A percentile compares a stretch with the other conserved stretches of the same genome.
Evolutionary conservation across 2,888 invertebrate genomes (phyloP).

Genomic region (Trissoscelio sp.): DNA sequence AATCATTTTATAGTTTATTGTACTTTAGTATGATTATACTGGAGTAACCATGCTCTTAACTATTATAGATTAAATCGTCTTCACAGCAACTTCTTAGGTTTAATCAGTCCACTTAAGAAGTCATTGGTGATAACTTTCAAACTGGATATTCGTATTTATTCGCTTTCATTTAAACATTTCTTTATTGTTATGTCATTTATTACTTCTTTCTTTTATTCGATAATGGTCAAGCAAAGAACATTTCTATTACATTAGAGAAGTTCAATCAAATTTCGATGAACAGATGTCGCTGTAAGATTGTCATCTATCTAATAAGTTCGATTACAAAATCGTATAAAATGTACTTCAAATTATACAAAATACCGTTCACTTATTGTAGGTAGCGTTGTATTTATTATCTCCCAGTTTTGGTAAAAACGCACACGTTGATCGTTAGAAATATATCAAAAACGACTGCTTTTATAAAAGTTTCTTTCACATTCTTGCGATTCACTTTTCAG

Average conservation of each 20-base stretch:
- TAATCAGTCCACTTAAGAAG: slow-evolving; percentile 33
- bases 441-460: slow-evolving; percentile 21
- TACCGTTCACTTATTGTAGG: slow-evolving; percentile 52
- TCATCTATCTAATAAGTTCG: slow-evolving; percentile 22
- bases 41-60: slow-evolving; percentile 37
- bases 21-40: slow-evolving; percentile 40
- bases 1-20: slow-evolving; percentile 11
- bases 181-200: slow-evolving; percentile 22
- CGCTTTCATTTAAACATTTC: neutral
- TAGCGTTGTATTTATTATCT: slow-evolving; percentile 29
- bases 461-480: slow-evolving; percentile 25
- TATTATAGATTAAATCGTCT: slow-evolving; percentile 46
- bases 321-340: slow-evolving; percentile 31
- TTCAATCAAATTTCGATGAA: slow-evolving; percentile 40
- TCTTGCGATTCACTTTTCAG: neutral
- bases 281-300: slow-evolving; percentile 29
- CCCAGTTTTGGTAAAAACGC: slow-evolving; percentile 6
- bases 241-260: neutral
- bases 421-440: slow-evolving; percentile 3
- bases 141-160: slow-evolving; percentile 14
- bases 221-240: slow-evolving; percentile 21
- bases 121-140: slow-evolving; percentile 29
- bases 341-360: slow-evolving; percentile 27
- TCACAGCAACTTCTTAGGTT: slow-evolving; percentile 42
- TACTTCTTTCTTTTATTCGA: slow-evolving; percentile 19